Conservation (phyloP, 2,888 invertebrate genomes). For the Mellilla xanthometata region DNA sequence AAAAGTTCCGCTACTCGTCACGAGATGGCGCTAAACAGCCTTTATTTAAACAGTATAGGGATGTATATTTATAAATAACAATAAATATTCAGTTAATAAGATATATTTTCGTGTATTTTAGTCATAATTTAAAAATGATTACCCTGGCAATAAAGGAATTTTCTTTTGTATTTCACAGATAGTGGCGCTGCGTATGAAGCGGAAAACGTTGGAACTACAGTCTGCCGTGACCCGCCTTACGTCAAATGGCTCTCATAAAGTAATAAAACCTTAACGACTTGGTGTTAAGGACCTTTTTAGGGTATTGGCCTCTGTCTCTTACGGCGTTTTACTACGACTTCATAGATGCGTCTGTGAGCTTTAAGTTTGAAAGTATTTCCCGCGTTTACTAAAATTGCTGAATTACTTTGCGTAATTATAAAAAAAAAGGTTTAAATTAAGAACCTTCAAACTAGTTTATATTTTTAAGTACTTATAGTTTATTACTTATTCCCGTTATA, state of each 20-base stretch:
- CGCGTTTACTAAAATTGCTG: slow-evolving; percentile 1
- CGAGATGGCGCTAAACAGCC: slow-evolving; percentile 61
- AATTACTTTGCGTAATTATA: no score
- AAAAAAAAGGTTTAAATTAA: no score
- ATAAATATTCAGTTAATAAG: no score
- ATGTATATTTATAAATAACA: no score
- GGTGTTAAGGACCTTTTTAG: slow-evolving; percentile 49
- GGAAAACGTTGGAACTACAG: slow-evolving; percentile 58
- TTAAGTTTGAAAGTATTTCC: neutral
- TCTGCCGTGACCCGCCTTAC: slow-evolving; percentile 26
- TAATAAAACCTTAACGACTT: slow-evolving; percentile 54
- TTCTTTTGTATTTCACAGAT: slow-evolving; percentile 17
- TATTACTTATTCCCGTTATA: no score
- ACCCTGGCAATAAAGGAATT: neutral
- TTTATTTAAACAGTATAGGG: neutral
- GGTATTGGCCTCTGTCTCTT: slow-evolving; percentile 41
- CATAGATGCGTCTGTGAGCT: no score
- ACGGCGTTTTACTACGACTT: slow-evolving; percentile 33
- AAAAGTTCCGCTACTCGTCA: slow-evolving; percentile 64
- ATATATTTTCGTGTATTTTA: neutral
- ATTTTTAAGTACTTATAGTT: no score
- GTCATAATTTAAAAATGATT: no score
- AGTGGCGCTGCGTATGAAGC: slow-evolving; percentile 52
- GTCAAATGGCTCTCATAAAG: slow-evolving; percentile 34
- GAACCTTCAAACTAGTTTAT: no score